phyloP scores from a whole-genome alignment of 2,797 vertebrate genomes.

The Acanthurus lineatus region DNA sequence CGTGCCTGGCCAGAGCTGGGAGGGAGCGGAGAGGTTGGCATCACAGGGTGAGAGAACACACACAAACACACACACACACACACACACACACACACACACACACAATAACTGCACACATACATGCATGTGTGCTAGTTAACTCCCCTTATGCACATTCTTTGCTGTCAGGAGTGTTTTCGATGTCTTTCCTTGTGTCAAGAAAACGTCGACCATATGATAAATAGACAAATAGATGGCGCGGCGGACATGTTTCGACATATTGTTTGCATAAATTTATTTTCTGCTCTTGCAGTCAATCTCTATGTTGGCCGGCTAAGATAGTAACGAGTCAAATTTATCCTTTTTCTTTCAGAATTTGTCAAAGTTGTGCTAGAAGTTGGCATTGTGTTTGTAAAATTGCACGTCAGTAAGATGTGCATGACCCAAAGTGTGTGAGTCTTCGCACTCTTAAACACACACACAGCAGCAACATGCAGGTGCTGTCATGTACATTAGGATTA shows the following conservation, averaged over 20 bases:
- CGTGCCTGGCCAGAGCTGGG: conserved; percentile 84
- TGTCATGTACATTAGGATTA: background rate
- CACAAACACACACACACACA: conserved; percentile 44
- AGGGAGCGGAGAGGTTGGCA: conserved; percentile 87
- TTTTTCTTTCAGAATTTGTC: conserved; percentile 23
- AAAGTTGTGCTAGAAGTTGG: conserved; percentile 14
- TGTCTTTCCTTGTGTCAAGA: conserved; percentile 71
- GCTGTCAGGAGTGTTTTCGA: conserved; percentile 72
- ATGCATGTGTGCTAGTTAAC: conserved; percentile 58
- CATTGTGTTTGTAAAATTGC: background rate
- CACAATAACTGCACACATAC: conserved; percentile 41
- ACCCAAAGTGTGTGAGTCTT: background rate
- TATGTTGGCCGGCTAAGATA: conserved; percentile 30
- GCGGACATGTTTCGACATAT: conserved; percentile 61
- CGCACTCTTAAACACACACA: background rate
- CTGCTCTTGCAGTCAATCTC: conserved; percentile 47
- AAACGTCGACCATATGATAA: conserved; percentile 73
- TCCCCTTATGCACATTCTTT: conserved; percentile 61
- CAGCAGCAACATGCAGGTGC: background rate
- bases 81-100: conserved; percentile 54
- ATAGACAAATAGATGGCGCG: conserved; percentile 69
- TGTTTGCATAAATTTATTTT: conserved; percentile 70
- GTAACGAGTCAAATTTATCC: conserved; percentile 28
- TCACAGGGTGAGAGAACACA: conserved; percentile 83
- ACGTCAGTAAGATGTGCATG: background rate